phyloP scores from a whole-genome alignment of 2,113 vertebrate species.

The Phycodurus eques region DNA sequence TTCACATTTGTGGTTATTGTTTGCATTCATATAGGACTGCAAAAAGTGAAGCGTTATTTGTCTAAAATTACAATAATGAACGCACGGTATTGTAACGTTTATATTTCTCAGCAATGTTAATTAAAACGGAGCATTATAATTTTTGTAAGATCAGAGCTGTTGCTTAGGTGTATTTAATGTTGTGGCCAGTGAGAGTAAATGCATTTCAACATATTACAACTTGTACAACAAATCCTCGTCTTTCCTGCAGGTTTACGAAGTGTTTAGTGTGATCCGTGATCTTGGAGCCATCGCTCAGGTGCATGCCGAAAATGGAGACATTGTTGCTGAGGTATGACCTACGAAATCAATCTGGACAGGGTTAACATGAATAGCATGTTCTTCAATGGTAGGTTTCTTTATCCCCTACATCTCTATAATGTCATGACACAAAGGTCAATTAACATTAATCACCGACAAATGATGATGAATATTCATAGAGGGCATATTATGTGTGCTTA shows the following conservation, averaged over 20 bases:
- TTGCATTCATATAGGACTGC: no score
- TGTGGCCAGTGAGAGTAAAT: not conserved
- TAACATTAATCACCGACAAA: slow-evolving; percentile 29
- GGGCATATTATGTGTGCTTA: not conserved
- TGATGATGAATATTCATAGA: slow-evolving; percentile 28
- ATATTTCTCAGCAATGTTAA: not conserved
- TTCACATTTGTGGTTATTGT: no score
- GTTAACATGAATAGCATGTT: not conserved
- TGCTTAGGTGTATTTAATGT: not conserved
- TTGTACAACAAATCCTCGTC: not conserved
- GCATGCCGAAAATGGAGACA: slow-evolving; percentile 95
- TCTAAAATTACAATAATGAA: no score
- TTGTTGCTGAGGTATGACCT: slow-evolving; percentile 87
- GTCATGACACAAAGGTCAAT: not conserved
- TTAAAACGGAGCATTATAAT: not conserved
- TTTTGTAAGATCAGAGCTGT: not conserved
- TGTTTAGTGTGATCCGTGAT: slow-evolving; percentile 92
- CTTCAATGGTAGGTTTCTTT: no score
- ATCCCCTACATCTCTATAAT: not conserved
- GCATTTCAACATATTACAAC: not conserved
- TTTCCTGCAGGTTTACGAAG: slow-evolving; percentile 88
- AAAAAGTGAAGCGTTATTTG: no score
- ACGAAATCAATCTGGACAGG: not conserved
- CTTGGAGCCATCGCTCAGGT: slow-evolving; percentile 95
- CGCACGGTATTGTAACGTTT: not conserved